A percentile compares a stretch with the other conserved stretches of the same genome.
These are phyloP conservation scores for Rhizomys pruinosus DNA, from an alignment of 2,113 vertebrate species.

Conservation along the genomic window DNA sequence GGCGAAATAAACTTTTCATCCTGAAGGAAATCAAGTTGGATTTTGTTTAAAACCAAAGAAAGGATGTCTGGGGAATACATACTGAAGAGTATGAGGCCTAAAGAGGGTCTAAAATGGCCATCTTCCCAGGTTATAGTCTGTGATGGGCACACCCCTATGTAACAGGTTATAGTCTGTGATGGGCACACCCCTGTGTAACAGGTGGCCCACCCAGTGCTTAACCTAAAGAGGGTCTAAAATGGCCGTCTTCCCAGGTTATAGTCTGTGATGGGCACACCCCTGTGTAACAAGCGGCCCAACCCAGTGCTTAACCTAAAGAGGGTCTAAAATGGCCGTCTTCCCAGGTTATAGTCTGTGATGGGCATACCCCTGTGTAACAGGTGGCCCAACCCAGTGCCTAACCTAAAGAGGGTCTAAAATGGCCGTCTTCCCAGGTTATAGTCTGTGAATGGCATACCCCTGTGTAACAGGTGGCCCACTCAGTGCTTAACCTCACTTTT, in stretches of 20 bases:
- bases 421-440: neutral
- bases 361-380: too few species aligned
- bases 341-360: neutral
- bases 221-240: too few species aligned
- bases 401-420: neutral
- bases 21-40: slow-evolving; percentile 52
- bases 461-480: slow-evolving; percentile 32
- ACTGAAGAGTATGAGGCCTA: neutral
- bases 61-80: neutral
- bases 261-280: too few species aligned
- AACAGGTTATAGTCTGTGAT: neutral
- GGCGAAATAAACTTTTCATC: slow-evolving; percentile 85
- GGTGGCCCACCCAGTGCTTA: too few species aligned
- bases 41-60: slow-evolving; percentile 46
- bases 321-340: neutral
- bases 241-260: too few species aligned
- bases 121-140: neutral
- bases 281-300: too few species aligned
- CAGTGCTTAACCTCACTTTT: too few species aligned
- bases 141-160: neutral
- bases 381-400: too few species aligned
- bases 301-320: too few species aligned
- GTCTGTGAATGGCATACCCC: neutral
- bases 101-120: neutral
- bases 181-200: too few species aligned